Conservation (phyloP, 1,140 invertebrate species). For the Polypedilum vanderplanki region DNA sequence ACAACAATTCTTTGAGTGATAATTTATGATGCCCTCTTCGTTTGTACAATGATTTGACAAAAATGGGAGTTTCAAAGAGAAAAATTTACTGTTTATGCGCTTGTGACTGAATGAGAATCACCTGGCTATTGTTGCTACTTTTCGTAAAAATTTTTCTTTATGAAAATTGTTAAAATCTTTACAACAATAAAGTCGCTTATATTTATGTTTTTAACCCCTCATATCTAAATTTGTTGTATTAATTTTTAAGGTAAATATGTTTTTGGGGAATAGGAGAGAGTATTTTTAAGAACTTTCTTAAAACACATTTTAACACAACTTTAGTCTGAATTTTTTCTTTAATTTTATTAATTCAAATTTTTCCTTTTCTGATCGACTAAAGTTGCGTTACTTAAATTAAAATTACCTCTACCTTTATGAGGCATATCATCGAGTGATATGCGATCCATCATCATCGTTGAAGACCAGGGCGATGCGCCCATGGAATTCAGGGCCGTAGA, state of each 20-base stretch:
- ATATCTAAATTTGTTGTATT: no score
- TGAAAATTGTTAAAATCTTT: not conserved
- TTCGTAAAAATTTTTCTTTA: no score
- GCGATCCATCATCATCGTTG: slow-evolving; percentile 40
- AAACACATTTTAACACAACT: no score
- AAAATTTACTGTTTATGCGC: not conserved
- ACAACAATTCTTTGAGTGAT: not conserved
- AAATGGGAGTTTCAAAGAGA: slow-evolving; percentile 7
- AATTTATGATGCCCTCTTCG: not conserved
- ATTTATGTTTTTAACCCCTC: no score
- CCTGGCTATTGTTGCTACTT: slow-evolving; percentile 12
- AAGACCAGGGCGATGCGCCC: slow-evolving; percentile 39
- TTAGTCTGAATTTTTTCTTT: no score
- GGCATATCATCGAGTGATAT: slow-evolving; percentile 41
- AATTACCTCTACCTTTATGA: slow-evolving; percentile 38
- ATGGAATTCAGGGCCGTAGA: slow-evolving; percentile 40
- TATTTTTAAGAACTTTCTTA: not conserved
- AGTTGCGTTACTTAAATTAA: not conserved
- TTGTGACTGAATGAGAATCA: not conserved
- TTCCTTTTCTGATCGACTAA: no score
- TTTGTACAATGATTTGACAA: not conserved
- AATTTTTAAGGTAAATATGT: no score
- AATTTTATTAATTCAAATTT: not conserved
- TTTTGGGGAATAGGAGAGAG: not conserved
- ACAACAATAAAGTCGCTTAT: no score